Evolutionary conservation across 2,113 vertebrate species (phyloP), one percentile per base, ranked within the genome.

Genomic region (Sander vitreus): DNA sequence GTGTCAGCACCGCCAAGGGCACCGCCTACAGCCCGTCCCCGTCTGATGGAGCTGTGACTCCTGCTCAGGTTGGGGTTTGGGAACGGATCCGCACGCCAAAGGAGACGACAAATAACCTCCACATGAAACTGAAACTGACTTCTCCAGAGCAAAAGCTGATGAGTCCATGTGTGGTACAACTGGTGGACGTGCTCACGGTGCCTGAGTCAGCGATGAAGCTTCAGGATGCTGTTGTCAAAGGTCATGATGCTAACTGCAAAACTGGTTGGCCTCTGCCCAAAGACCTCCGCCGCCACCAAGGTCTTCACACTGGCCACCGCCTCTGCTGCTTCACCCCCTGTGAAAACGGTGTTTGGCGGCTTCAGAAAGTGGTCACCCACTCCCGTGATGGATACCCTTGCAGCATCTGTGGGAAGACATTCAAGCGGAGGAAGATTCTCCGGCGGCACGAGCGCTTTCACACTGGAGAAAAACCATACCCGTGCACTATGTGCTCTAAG

Each of bases 401-500:
- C 90, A 67, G 23, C 57, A 72, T 81, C 43, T 96, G 95, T 3
- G 51, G 72, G 11, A 95, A 95, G 71, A 83, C 72, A 0, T 96
- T 95, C 86, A 90, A 85, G 30, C 93, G 90, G 8, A 62, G 93
- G 65, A 95, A 95, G 85, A 85, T 93, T 14, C 89, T 95, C 2
- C 87, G 91, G 12, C 83, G 94, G 0, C 95, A 96, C n/a, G 90
- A 93, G 53, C 94, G 94, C 25, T 95, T 95, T 73, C 95, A 95
- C 71, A 89, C 90, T 0, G 94, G 95, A 0, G 94, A 95, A 30
- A 94, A 73, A 43, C 95, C 95, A 0, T 96, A 95, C 79, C 16
- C 81, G 0, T 96, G 95, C 23, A 3, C 80, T 0, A 10, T 6
- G 5, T 96, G 95, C 80, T 39, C 71, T 0, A 95, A 95, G 83